Conservation (phyloP, 2,113 vertebrate species). For the Chaetorhynchus papuensis region DNA sequence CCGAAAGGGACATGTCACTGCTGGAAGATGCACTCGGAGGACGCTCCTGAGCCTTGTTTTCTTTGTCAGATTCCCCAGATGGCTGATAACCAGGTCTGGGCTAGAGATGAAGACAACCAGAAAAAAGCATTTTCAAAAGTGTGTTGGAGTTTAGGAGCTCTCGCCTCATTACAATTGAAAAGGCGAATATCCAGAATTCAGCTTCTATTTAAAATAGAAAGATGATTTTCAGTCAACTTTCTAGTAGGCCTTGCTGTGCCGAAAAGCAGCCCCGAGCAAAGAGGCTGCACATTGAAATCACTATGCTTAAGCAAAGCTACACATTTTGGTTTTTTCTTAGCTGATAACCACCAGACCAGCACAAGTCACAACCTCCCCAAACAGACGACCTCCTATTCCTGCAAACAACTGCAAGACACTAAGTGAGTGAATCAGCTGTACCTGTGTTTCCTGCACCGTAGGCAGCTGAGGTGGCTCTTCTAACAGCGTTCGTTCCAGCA, state of each 20-base stretch:
- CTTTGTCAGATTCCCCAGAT: conserved; percentile 97
- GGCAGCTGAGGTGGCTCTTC: conserved; percentile 65
- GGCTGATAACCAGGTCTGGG: conserved; percentile 88
- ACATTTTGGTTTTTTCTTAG: background rate
- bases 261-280: background rate
- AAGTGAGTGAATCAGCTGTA: conserved; percentile 31
- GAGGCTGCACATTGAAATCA: background rate
- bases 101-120: conserved; percentile 50
- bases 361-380: background rate
- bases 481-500: conserved; percentile 76
- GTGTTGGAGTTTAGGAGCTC: background rate
- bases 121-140: background rate
- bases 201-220: background rate
- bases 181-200: background rate
- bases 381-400: background rate
- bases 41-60: conserved; percentile 89
- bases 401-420: background rate
- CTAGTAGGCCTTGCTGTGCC: background rate
- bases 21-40: conserved; percentile 89
- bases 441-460: conserved; percentile 65
- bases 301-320: background rate
- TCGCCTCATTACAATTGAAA: background rate
- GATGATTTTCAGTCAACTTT: background rate
- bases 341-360: background rate
- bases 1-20: conserved; percentile 89